Evolutionary conservation across 2,888 invertebrate species (phyloP), one percentile per base, ranked within the genome.

Genomic region (Mythimna loreyi): DNA sequence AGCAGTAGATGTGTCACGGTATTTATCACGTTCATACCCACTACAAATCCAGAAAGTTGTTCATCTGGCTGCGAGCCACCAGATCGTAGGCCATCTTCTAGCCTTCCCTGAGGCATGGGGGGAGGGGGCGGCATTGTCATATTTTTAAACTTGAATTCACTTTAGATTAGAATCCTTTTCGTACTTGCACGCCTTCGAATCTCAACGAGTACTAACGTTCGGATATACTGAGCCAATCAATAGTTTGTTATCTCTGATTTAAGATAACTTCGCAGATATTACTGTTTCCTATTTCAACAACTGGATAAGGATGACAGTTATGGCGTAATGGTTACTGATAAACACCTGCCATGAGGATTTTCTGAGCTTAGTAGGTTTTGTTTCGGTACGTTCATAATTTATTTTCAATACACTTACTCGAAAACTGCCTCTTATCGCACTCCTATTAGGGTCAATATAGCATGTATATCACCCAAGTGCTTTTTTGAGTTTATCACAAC

Each of bases 1-100:
- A 92, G 72, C 1, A 86, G 36, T 66, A 90, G 67, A 57, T 90
- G 88, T 19, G 91, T 90, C 3, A 87, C 9, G 1, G 85, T 83
- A 47, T 85, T 90, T 0, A 82, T 53, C 1, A 87, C 71, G 61
- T 89, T 89, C 80, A 90, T 77, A 3, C 73, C 56, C 33, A 84
- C 65, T n/a, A 84, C 61, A 2, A 87, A 67, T 19, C 4, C 11
- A 8, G 80, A 57, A 9, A 79, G 19, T 59, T 49, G 7, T 6
- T 75, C 67, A 50, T 74, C 55, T 45, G 64, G 75, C 43, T 67
- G 57, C 11, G 52, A 33, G 11, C 53, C 28, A 56, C 9, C 49
- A 25, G 52, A 30, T 13, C 61, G 56, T 7, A 49, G 53, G 13
- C 72, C 75, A n/a, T 81, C 60, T 45, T 85, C 86, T 57, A 85